phyloP scores from a whole-genome alignment of 2,797 vertebrate species.

The Arnoldichthys spilopterus region DNA sequence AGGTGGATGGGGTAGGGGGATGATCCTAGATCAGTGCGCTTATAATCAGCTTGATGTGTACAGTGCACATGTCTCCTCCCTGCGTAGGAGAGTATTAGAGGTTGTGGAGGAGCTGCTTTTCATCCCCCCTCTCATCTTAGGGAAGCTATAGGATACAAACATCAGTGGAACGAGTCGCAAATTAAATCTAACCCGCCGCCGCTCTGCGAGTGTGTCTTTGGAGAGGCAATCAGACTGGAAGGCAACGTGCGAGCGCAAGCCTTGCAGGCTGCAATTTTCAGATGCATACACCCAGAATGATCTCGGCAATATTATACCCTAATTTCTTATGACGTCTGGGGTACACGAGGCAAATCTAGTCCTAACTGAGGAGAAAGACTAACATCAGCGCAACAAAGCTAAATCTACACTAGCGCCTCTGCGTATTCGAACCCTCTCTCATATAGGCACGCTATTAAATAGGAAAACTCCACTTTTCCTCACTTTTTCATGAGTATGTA shows the following conservation, averaged over 20 bases:
- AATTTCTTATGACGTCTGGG: not conserved
- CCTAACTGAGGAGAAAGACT: not conserved
- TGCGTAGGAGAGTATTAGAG: not conserved
- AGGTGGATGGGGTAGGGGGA: conserved; percentile 16
- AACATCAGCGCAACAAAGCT: not conserved
- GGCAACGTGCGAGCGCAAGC: not conserved
- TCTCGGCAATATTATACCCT: not conserved
- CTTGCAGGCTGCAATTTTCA: conserved; percentile 6
- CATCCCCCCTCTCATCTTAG: conserved; percentile 11
- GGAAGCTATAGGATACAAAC: conserved; percentile 2
- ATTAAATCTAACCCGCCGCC: conserved; percentile 4
- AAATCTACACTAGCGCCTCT: not conserved
- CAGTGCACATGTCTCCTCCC: not conserved
- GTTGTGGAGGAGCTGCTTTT: not conserved
- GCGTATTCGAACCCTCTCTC: not conserved
- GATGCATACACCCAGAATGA: not conserved
- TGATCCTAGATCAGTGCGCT: conserved; percentile 18
- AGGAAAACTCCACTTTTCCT: not conserved
- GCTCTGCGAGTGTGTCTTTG: not conserved
- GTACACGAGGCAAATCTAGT: not conserved
- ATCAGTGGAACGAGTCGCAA: not conserved
- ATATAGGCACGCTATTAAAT: not conserved
- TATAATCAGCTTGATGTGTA: conserved; percentile 20
- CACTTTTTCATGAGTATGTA: not conserved
- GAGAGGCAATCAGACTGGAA: conserved; percentile 16